Evolutionary conservation across 1,140 invertebrate genomes (phyloP).

Genomic region (Euwallacea similis): DNA sequence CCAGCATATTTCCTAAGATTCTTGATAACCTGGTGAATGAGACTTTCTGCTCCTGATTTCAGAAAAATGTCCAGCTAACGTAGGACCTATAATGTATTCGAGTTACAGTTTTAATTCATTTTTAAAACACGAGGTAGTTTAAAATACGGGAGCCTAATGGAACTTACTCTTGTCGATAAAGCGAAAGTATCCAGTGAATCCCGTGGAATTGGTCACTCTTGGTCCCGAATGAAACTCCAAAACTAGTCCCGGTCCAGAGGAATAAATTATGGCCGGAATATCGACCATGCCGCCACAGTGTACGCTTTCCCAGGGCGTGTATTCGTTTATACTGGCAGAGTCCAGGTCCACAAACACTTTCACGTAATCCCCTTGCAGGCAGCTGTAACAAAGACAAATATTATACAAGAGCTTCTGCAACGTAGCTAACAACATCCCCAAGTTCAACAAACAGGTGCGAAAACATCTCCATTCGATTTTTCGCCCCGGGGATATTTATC

Average conservation of each 20-base stretch:
- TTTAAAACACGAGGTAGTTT: too few species aligned
- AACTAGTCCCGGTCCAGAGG: constrained; percentile 76
- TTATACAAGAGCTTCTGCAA: constrained; percentile 1
- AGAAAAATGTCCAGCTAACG: too few species aligned
- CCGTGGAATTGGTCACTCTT: constrained; percentile 64
- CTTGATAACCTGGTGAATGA: too few species aligned
- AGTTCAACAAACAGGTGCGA: neutral
- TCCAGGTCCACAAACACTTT: constrained; percentile 78
- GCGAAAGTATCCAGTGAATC: constrained; percentile 77
- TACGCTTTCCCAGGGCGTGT: constrained; percentile 73
- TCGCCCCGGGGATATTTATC: neutral
- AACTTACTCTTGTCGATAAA: constrained; percentile 81
- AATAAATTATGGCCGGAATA: constrained; percentile 76
- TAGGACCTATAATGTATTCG: too few species aligned
- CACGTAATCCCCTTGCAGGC: constrained; percentile 73
- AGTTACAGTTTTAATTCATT: too few species aligned
- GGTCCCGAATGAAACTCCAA: constrained; percentile 77
- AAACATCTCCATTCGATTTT: constrained; percentile 4
- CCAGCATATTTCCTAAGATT: too few species aligned
- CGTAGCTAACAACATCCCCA: neutral
- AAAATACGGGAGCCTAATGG: neutral
- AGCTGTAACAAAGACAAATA: constrained; percentile 63
- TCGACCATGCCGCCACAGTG: constrained; percentile 74
- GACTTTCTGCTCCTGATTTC: too few species aligned
- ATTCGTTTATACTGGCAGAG: constrained; percentile 74